Percentiles rank a stretch among this genome's conserved stretches.
phyloP scores from a whole-genome alignment of 1,140 invertebrate genomes.

The Bombyx mori region ASM3026992v2 NC_085124.1:10415001-10415500 shows the following conservation, averaged over 20 bases:
- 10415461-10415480: too few species aligned
- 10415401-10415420: constrained; percentile 18
- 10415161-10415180: constrained; percentile 64
- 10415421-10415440: too few species aligned
- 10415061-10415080: constrained; percentile 72
- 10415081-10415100: constrained; percentile 75
- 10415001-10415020: too few species aligned
- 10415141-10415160: constrained; percentile 75
- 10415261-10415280: background rate
- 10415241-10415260: constrained; percentile 13
- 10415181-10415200: constrained; percentile 43
- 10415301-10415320: too few species aligned
- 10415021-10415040: background rate
- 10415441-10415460: too few species aligned
- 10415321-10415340: too few species aligned
- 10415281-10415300: background rate
- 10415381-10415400: constrained; percentile 17
- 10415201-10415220: constrained; percentile 34
- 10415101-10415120: constrained; percentile 73
- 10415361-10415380: background rate
- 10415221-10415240: constrained; percentile 28
- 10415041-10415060: constrained; percentile 70
- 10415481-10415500: background rate
- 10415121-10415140: constrained; percentile 71
- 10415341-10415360: too few species aligned